These are phyloP conservation scores for Arvicanthis niloticus DNA, from an alignment of 2,113 vertebrate species.

Conservation along the genomic window DNA sequence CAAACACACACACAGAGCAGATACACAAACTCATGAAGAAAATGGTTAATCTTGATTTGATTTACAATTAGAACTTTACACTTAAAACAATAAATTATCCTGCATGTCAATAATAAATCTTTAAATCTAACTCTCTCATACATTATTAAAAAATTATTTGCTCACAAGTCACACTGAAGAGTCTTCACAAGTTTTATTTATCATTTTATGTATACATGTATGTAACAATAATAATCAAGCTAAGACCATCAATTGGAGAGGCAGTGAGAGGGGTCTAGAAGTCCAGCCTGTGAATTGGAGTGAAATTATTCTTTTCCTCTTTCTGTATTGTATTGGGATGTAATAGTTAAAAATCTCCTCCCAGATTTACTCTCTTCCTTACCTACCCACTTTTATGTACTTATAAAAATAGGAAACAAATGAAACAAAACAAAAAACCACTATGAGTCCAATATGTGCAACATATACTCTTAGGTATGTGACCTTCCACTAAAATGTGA, in stretches of 20 bases:
- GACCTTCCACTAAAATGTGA: neutral
- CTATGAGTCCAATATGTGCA: neutral
- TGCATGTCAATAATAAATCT: neutral
- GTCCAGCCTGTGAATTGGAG: neutral
- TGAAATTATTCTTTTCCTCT: neutral
- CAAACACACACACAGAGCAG: neutral
- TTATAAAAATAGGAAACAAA: neutral
- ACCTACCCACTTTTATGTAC: neutral
- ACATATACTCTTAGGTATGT: neutral
- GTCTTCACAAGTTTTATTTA: neutral
- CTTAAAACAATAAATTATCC: neutral
- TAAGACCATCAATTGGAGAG: neutral
- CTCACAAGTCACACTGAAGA: neutral
- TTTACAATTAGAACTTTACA: neutral
- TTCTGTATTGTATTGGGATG: neutral
- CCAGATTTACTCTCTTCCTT: neutral
- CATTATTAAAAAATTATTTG: accelerated
- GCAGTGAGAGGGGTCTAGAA: neutral
- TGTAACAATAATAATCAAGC: neutral
- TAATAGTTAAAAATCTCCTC: neutral
- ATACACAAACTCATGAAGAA: too few relatives aligned
- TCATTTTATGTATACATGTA: neutral
- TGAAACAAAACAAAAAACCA: neutral
- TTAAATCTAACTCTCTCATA: neutral
- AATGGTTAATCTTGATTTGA: neutral